Conservation (phyloP, 2,113 vertebrate species). For the Zapus hudsonius region DNA sequence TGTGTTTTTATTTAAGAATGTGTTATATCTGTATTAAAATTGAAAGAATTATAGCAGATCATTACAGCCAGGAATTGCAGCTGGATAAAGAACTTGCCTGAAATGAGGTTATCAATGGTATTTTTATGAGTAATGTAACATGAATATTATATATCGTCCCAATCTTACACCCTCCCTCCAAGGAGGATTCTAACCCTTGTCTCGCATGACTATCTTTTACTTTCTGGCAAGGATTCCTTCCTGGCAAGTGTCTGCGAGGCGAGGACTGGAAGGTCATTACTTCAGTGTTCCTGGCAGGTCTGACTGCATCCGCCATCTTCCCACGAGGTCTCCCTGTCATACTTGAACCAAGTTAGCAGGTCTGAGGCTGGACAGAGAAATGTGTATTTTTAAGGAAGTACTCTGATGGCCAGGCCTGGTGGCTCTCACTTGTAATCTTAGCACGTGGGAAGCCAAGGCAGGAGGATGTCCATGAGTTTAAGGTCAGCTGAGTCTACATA, state of each 20-base stretch:
- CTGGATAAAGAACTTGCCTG: not conserved
- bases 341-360: not conserved
- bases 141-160: not conserved
- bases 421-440: not conserved
- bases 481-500: not conserved
- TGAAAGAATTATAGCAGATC: not conserved
- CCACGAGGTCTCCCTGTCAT: not conserved
- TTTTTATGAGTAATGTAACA: not conserved
- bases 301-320: not conserved
- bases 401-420: not conserved
- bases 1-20: not conserved
- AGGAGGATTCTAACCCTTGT: not conserved
- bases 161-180: not conserved
- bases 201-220: not conserved
- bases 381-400: not conserved
- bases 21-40: not conserved
- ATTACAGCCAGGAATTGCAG: not conserved
- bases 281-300: not conserved
- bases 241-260: not conserved
- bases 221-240: not conserved
- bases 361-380: not conserved
- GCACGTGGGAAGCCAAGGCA: not conserved
- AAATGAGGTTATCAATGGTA: not conserved
- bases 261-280: not conserved
- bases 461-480: not conserved